phyloP scores from a whole-genome alignment of 1,140 invertebrate genomes.

The Sycophaga agraensis region DNA sequence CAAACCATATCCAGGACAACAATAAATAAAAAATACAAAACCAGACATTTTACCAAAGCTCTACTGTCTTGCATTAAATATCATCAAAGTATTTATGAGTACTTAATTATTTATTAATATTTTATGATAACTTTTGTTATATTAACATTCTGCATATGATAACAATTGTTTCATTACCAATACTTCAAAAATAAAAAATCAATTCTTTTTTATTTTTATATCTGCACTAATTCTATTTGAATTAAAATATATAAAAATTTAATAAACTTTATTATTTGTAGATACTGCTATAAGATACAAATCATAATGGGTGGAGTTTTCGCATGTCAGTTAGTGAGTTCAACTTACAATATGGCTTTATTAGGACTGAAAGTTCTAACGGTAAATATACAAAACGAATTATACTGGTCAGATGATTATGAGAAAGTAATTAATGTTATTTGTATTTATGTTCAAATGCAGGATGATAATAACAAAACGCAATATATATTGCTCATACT shows the following conservation, averaged over 20 bases:
- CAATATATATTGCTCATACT: background rate
- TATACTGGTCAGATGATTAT: background rate
- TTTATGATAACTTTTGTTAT: background rate
- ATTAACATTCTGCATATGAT: background rate
- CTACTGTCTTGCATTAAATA: background rate
- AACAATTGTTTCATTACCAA: background rate
- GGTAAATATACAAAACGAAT: background rate
- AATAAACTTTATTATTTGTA: background rate
- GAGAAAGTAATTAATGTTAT: background rate
- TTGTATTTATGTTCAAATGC: background rate
- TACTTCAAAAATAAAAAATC: background rate
- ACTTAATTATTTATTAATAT: background rate
- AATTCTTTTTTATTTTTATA: background rate
- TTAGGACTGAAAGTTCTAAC: background rate
- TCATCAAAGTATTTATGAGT: background rate
- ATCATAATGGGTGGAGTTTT: background rate
- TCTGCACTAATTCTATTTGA: background rate
- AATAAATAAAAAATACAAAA: background rate
- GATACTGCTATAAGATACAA: background rate
- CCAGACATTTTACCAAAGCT: background rate
- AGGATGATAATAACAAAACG: background rate
- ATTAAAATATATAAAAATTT: background rate
- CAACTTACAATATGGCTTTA: constrained; percentile 1
- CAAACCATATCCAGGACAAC: background rate
- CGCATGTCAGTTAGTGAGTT: background rate